Percentiles rank a stretch among this genome's conserved stretches.
These are phyloP conservation scores for Propithecus perrieri DNA, from an alignment of 2,797 vertebrate species.

Conservation along the genomic window DNA sequence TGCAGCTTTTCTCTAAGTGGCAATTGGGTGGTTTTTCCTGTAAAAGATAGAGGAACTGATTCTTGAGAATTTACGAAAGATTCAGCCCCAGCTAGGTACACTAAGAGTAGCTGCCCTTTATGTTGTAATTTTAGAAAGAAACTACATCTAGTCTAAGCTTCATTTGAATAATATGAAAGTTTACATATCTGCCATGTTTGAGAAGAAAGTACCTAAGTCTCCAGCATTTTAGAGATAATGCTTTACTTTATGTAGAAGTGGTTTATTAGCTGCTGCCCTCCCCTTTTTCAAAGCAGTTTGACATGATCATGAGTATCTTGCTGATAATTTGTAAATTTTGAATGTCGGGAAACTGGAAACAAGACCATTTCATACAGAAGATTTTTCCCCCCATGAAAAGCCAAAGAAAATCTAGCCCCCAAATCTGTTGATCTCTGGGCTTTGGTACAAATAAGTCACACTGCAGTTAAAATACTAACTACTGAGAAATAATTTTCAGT, in stretches of 20 bases:
- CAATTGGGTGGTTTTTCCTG: conserved; percentile 77
- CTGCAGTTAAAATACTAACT: neutral
- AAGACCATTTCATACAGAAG: neutral
- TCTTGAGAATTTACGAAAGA: conserved; percentile 75
- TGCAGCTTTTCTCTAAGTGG: conserved; percentile 51
- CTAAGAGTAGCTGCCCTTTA: conserved; percentile 53
- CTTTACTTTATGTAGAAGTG: neutral
- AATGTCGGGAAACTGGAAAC: conserved; percentile 27
- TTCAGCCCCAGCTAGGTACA: conserved; percentile 22
- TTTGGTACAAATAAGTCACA: neutral
- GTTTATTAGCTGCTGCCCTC: neutral
- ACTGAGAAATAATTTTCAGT: neutral
- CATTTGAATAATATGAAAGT: conserved; percentile 46
- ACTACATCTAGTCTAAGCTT: conserved; percentile 51
- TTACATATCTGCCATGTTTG: conserved; percentile 16
- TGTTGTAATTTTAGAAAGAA: conserved; percentile 77
- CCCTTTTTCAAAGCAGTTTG: neutral
- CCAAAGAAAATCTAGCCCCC: neutral
- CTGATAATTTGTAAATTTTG: neutral
- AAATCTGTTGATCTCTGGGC: neutral
- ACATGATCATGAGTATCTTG: neutral
- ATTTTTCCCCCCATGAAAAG: neutral
- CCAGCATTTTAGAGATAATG: neutral
- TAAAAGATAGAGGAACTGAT: conserved; percentile 80
- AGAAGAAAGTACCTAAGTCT: conserved; percentile 70